A percentile compares a stretch with the other conserved stretches of the same genome.
Conservation (phyloP, 2,113 vertebrate species). For the Barnardius zonarius region DNA sequence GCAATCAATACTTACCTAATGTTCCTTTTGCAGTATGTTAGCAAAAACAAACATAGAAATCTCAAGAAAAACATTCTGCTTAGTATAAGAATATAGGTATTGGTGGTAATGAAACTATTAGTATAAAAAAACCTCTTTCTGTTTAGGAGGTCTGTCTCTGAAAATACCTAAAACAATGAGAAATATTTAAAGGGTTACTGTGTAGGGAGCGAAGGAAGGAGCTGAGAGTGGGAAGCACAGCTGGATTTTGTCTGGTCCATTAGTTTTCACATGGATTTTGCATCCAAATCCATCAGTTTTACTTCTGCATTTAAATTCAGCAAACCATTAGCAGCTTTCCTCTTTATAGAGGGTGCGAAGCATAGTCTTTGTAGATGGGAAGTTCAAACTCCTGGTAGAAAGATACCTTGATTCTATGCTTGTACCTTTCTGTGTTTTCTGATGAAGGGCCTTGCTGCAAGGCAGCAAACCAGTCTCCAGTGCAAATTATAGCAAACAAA, state of each 20-base stretch:
- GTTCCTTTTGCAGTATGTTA: neutral
- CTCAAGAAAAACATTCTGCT: neutral
- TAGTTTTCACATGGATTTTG: constrained; percentile 8
- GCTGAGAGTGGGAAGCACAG: neutral
- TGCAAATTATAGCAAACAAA: neutral
- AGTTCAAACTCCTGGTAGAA: neutral
- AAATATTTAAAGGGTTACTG: neutral
- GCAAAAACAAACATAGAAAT: neutral
- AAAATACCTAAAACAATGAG: neutral
- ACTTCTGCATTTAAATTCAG: neutral
- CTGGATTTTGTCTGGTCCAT: constrained; percentile 23
- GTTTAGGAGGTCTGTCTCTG: neutral
- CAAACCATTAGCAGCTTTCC: neutral
- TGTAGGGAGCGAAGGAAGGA: neutral
- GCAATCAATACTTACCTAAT: neutral
- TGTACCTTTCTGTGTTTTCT: neutral
- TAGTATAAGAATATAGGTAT: neutral
- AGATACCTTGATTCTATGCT: neutral
- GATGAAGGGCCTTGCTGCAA: neutral
- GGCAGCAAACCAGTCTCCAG: neutral
- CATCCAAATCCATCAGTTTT: neutral
- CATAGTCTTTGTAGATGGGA: neutral
- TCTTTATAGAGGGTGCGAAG: neutral
- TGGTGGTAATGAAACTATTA: neutral
- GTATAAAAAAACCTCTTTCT: neutral